A percentile compares a stretch with the other conserved stretches of the same genome.
phyloP scores from a whole-genome alignment of 2,797 vertebrate genomes.

The Notolabrus celidotus region DNA sequence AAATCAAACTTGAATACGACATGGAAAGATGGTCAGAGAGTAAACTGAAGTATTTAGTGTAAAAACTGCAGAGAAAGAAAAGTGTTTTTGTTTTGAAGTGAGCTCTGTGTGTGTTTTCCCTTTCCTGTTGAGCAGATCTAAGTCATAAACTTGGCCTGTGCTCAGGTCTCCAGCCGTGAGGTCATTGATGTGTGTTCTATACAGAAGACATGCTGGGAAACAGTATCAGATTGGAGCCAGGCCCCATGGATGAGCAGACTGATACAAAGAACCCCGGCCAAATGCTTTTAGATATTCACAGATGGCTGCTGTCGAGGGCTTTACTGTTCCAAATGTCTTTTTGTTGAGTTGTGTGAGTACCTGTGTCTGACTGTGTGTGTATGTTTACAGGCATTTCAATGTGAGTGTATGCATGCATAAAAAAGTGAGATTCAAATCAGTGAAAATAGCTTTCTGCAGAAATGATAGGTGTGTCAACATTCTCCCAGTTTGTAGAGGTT shows the following conservation, averaged over 20 bases:
- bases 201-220: slow-evolving; percentile 73
- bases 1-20: too few relatives aligned
- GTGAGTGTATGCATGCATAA: not conserved
- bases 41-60: slow-evolving; percentile 21
- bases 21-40: slow-evolving; percentile 4
- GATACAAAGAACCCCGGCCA: slow-evolving; percentile 60
- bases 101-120: slow-evolving; percentile 18
- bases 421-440: slow-evolving; percentile 3
- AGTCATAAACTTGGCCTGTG: slow-evolving; percentile 62
- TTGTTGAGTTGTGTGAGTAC: not conserved
- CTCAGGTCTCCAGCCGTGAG: slow-evolving; percentile 64
- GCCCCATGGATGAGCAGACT: slow-evolving; percentile 52
- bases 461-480: slow-evolving; percentile 7
- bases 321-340: slow-evolving; percentile 32
- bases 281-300: slow-evolving; percentile 70
- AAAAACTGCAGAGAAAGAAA: slow-evolving; percentile 22
- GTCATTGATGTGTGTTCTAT: slow-evolving; percentile 75
- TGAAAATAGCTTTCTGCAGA: not conserved
- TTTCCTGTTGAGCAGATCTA: slow-evolving; percentile 47
- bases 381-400: not conserved
- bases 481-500: slow-evolving; percentile 15
- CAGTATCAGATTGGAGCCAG: slow-evolving; percentile 68
- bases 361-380: slow-evolving; percentile 8
- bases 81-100: not conserved
- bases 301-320: slow-evolving; percentile 64